Evolutionary conservation across 2,797 vertebrate species (phyloP).

Genomic region (Loris lydekkerianus): DNA sequence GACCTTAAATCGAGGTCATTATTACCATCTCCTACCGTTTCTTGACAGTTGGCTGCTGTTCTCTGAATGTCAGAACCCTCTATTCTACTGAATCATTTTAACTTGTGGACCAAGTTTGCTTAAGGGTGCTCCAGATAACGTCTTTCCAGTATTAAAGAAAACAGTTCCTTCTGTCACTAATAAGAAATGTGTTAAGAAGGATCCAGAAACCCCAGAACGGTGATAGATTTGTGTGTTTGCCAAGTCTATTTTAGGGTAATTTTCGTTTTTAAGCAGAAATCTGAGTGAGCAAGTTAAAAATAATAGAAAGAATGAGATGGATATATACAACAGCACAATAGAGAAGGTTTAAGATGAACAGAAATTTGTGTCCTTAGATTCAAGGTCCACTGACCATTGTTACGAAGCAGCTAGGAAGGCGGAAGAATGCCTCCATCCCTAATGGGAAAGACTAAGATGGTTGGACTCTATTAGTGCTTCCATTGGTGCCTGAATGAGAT

Average conservation of each 20-base stretch:
- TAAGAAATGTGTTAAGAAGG: constrained; percentile 57
- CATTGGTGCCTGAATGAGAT: not conserved
- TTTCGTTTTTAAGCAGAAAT: constrained; percentile 80
- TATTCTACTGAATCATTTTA: constrained; percentile 67
- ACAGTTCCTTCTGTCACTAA: constrained; percentile 17
- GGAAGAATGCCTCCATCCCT: constrained; percentile 40
- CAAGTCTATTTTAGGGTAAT: constrained; percentile 73
- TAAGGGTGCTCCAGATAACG: constrained; percentile 26
- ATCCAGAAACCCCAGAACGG: constrained; percentile 69
- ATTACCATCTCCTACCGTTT: constrained; percentile 66
- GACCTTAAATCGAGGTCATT: constrained; percentile 82
- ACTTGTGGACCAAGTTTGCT: constrained; percentile 64
- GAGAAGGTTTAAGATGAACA: constrained; percentile 74
- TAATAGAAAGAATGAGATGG: constrained; percentile 78
- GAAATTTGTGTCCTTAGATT: constrained; percentile 79
- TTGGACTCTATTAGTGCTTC: not conserved
- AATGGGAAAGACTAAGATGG: constrained; percentile 14
- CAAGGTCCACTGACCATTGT: constrained; percentile 74
- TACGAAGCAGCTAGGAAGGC: constrained; percentile 77
- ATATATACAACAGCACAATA: constrained; percentile 65
- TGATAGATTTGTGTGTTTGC: constrained; percentile 80
- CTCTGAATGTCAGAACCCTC: constrained; percentile 77
- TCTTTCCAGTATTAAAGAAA: constrained; percentile 61
- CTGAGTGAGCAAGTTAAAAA: constrained; percentile 80
- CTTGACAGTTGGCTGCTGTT: constrained; percentile 78